Evolutionary conservation across 2,797 vertebrate genomes (phyloP).

Genomic region (Anisognathus igniventris): DNA sequence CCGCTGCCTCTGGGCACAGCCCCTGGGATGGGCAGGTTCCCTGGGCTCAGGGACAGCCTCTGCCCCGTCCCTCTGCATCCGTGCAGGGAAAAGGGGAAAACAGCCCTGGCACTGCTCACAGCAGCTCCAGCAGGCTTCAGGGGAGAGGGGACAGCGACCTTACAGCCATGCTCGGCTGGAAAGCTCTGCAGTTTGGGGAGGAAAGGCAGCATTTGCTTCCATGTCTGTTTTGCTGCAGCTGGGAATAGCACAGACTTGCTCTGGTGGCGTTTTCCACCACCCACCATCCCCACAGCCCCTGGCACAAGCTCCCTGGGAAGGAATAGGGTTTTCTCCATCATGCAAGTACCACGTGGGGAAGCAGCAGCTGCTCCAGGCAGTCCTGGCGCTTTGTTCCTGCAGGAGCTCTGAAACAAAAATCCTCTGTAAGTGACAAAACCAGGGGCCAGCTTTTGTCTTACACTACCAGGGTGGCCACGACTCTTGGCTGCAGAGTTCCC

Average conservation of each 20-base stretch:
- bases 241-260: not conserved
- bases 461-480: accelerated
- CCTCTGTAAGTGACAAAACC: not conserved
- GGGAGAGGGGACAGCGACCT: not conserved
- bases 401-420: not conserved
- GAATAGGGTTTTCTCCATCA: not conserved
- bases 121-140: not conserved
- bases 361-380: not conserved
- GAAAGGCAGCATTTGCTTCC: not conserved
- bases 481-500: not conserved
- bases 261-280: not conserved
- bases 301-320: not conserved
- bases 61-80: not conserved
- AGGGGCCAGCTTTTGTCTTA: not conserved
- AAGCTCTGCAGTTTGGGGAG: not conserved
- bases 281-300: not conserved
- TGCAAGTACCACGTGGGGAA: not conserved
- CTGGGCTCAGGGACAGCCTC: not conserved
- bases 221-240: not conserved
- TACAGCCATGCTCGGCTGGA: not conserved
- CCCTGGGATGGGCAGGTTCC: not conserved
- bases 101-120: not conserved
- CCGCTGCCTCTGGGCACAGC: not conserved
- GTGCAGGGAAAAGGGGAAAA: not conserved
- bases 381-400: not conserved